These are phyloP conservation scores for Lepidothrix coronata DNA, from an alignment of 2,113 vertebrate species.

Conservation along the genomic window DNA sequence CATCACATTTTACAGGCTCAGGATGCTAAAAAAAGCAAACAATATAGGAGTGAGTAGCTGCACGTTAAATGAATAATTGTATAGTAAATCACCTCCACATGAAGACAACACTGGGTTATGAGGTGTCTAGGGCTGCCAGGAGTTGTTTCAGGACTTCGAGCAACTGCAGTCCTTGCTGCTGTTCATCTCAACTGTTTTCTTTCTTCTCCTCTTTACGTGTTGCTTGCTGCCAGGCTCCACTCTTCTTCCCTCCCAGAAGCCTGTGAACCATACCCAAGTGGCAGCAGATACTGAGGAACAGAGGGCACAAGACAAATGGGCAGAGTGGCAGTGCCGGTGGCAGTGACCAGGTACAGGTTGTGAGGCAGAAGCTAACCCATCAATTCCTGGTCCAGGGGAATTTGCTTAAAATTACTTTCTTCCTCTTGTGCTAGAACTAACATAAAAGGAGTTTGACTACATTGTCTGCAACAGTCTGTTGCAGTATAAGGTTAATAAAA, in stretches of 20 bases:
- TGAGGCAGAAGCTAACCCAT: neutral
- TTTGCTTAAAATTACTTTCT: neutral
- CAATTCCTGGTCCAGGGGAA: neutral
- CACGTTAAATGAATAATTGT: neutral
- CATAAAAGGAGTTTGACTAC: neutral
- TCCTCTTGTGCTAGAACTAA: neutral
- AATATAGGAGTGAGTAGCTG: neutral
- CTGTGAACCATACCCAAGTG: neutral
- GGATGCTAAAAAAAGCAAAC: neutral
- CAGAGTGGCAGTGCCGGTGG: neutral
- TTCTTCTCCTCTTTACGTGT: neutral
- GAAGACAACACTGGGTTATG: neutral
- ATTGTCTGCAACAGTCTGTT: neutral
- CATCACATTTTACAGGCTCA: neutral
- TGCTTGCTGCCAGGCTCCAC: neutral
- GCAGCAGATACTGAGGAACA: neutral
- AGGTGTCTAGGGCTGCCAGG: neutral
- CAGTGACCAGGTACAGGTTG: neutral
- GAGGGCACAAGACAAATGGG: neutral
- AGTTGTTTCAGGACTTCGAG: neutral
- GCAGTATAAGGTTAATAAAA: neutral
- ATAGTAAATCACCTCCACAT: neutral
- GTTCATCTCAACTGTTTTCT: neutral
- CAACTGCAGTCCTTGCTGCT: neutral
- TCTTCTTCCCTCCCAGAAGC: neutral